Conservation (phyloP, 2,888 invertebrate species). For the Carabus problematicus region DNA sequence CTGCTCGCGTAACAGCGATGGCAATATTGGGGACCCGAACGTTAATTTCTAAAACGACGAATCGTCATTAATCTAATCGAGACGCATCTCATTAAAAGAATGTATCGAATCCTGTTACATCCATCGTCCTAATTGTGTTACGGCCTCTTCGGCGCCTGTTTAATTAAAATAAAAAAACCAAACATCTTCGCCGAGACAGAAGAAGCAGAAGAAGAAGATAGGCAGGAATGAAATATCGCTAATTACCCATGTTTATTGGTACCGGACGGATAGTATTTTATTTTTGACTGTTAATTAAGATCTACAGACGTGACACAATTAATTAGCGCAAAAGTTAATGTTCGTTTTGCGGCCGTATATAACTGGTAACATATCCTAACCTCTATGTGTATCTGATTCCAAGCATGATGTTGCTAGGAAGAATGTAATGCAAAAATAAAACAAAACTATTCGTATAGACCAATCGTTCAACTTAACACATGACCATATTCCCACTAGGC, state of each 20-base stretch:
- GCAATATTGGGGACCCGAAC: no score
- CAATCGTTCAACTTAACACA: neutral
- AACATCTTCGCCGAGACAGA: neutral
- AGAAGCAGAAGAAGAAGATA: neutral
- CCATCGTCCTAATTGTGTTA: no score
- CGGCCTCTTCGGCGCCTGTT: neutral
- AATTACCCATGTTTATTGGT: neutral
- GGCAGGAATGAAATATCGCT: constrained; percentile 1
- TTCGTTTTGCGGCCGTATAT: no score
- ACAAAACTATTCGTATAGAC: neutral
- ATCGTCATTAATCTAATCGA: neutral
- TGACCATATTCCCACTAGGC: no score
- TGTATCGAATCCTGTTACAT: neutral
- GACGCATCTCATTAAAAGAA: constrained; percentile 8
- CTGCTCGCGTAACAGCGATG: no score
- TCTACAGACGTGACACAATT: neutral
- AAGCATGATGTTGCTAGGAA: no score
- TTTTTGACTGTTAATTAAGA: neutral
- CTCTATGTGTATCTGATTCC: no score
- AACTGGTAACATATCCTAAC: no score
- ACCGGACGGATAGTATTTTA: neutral
- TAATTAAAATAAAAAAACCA: constrained; percentile 2
- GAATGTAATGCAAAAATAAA: no score
- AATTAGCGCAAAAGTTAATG: neutral
- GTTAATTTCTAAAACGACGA: no score